A percentile compares a stretch with the other conserved stretches of the same genome.
Evolutionary conservation across 30 jellyfish, hydroid and myxozoan species (phyloP).

Genomic region (Turritopsis dohrnii): DNA sequence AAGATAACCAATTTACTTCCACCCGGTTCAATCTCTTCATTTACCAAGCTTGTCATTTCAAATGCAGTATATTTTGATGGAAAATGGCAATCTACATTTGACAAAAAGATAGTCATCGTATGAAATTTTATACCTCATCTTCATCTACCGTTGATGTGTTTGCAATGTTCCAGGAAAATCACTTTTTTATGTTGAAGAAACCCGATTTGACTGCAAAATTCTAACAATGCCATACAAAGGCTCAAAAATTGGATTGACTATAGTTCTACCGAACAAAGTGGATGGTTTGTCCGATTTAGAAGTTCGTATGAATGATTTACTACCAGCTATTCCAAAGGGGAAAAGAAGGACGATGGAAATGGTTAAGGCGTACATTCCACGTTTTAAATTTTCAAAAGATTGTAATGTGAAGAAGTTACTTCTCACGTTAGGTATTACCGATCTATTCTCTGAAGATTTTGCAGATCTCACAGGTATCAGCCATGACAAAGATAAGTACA

Average conservation of each 20-base stretch:
- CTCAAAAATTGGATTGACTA: slow-evolving; percentile 42
- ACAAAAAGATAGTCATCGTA: slow-evolving; percentile 15
- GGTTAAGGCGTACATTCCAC: slow-evolving; percentile 49
- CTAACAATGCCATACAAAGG: slow-evolving; percentile 69
- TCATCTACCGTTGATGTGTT: slow-evolving; percentile 26
- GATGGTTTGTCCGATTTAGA: slow-evolving; percentile 32
- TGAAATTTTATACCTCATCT: slow-evolving; percentile 26
- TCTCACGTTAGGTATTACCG: slow-evolving; percentile 42
- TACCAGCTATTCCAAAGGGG: slow-evolving; percentile 15
- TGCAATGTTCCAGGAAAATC: slow-evolving; percentile 45
- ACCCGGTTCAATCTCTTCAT: slow-evolving; percentile 26
- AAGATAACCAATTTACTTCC: slow-evolving; percentile 50
- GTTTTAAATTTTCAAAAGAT: slow-evolving; percentile 46
- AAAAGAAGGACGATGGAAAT: neutral
- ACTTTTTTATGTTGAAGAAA: slow-evolving; percentile 22
- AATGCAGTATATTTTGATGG: slow-evolving; percentile 82
- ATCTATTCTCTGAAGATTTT: slow-evolving; percentile 41
- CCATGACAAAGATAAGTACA: slow-evolving; percentile 30
- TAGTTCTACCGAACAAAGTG: slow-evolving; percentile 60
- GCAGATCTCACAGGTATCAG: slow-evolving; percentile 82
- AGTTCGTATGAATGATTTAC: neutral
- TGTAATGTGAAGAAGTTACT: slow-evolving; percentile 37
- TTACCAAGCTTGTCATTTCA: slow-evolving; percentile 65
- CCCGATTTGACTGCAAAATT: slow-evolving; percentile 17
- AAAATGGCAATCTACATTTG: slow-evolving; percentile 53